Conservation (phyloP, 2,888 invertebrate species). For the Aphidius colemani region DNA sequence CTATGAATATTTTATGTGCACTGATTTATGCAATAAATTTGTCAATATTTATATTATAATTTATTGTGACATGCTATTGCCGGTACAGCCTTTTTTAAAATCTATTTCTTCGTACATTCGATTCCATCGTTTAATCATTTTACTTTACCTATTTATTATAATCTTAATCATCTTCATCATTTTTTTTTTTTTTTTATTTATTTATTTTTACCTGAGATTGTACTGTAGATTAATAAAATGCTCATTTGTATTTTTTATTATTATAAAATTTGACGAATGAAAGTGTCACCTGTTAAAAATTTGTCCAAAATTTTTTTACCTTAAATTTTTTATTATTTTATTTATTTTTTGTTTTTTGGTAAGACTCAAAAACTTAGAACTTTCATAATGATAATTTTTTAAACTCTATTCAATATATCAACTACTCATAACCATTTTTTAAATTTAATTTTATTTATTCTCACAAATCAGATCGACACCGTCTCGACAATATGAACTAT, state of each 20-base stretch:
- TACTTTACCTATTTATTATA: constrained; percentile 13
- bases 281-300: constrained; percentile 28
- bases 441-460: background rate
- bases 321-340: constrained; percentile 18
- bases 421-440: constrained; percentile 53
- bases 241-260: constrained; percentile 15
- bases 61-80: constrained; percentile 34
- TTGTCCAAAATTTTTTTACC: constrained; percentile 17
- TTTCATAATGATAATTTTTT: constrained; percentile 44
- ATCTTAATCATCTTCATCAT: constrained; percentile 16
- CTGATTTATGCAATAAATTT: constrained; percentile 4
- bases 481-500: constrained; percentile 1
- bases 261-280: constrained; percentile 20
- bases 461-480: constrained; percentile 17
- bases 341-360: constrained; percentile 18
- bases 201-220: constrained; percentile 33
- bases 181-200: constrained; percentile 27
- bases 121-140: constrained; percentile 22
- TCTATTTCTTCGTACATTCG: constrained; percentile 28
- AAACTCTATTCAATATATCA: constrained; percentile 58
- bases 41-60: constrained; percentile 23
- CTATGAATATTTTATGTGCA: no score
- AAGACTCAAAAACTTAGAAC: constrained; percentile 40
- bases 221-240: constrained; percentile 29
- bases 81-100: constrained; percentile 34